These are phyloP conservation scores for Erythrocercus mccallii DNA, from an alignment of 2,113 vertebrate species.

Conservation along the genomic window DNA sequence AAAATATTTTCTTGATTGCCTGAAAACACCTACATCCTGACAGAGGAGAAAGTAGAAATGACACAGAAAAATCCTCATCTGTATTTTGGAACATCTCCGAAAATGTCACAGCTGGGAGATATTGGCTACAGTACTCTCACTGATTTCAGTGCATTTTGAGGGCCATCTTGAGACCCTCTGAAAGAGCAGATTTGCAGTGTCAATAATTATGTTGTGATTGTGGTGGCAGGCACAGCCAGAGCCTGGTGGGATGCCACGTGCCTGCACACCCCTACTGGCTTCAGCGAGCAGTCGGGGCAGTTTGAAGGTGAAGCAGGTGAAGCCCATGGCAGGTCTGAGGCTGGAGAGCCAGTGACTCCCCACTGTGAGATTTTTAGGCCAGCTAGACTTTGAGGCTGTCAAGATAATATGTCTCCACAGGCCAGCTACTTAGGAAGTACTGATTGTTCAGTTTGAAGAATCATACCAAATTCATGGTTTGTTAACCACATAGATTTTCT, in stretches of 20 bases:
- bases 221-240: background rate
- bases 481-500: background rate
- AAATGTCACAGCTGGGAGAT: background rate
- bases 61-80: background rate
- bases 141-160: background rate
- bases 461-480: background rate
- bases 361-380: background rate
- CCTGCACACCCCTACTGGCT: background rate
- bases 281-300: rapidly evolving
- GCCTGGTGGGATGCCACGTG: background rate
- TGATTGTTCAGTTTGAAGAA: background rate
- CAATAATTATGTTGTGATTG: background rate
- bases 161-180: background rate
- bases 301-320: background rate
- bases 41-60: background rate
- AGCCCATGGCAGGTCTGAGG: background rate
- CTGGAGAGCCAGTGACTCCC: background rate
- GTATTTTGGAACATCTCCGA: background rate
- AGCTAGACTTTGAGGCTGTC: background rate
- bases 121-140: background rate
- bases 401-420: background rate
- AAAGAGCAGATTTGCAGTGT: background rate
- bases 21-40: background rate
- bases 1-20: background rate
- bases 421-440: background rate